phyloP scores from a whole-genome alignment of 1,140 invertebrate genomes.

The Chrysomallon squamiferum region DNA sequence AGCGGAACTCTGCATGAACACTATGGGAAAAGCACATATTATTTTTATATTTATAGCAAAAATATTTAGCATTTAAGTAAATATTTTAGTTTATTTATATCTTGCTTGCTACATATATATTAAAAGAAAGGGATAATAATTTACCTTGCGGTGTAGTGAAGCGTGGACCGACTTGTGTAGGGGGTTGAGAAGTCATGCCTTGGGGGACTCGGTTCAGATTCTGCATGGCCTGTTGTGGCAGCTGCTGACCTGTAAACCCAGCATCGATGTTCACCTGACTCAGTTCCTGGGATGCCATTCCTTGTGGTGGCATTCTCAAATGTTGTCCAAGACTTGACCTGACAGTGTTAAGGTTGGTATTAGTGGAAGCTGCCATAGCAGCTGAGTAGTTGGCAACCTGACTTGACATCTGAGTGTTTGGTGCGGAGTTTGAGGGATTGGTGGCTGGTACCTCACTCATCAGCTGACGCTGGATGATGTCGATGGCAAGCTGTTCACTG shows the following conservation, averaged over 20 bases:
- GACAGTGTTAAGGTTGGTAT: not conserved
- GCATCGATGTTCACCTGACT: constrained; percentile 35
- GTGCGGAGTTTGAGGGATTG: not conserved
- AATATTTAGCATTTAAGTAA: too few relatives aligned
- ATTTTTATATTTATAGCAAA: too few relatives aligned
- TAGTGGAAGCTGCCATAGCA: not conserved
- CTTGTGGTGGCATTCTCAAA: not conserved
- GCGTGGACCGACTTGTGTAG: too few relatives aligned
- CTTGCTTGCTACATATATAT: too few relatives aligned
- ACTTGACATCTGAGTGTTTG: too few relatives aligned
- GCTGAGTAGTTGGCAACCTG: not conserved
- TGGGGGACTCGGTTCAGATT: constrained; percentile 18
- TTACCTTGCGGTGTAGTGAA: constrained; percentile 28
- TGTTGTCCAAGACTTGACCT: not conserved
- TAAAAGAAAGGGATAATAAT: constrained; percentile 7
- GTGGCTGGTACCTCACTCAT: constrained; percentile 73
- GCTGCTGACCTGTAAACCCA: constrained; percentile 72
- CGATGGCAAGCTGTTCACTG: constrained; percentile 81
- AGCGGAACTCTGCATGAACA: too few relatives aligned
- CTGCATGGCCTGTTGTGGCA: constrained; percentile 11
- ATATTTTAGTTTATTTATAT: too few relatives aligned
- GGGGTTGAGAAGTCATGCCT: constrained; percentile 16
- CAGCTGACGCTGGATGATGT: constrained; percentile 86
- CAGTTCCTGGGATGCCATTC: not conserved
- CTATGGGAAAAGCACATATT: too few relatives aligned